Base-by-base conservation (phyloP, 1,140 invertebrate species). In the Arctopsyche grandis region DNA sequence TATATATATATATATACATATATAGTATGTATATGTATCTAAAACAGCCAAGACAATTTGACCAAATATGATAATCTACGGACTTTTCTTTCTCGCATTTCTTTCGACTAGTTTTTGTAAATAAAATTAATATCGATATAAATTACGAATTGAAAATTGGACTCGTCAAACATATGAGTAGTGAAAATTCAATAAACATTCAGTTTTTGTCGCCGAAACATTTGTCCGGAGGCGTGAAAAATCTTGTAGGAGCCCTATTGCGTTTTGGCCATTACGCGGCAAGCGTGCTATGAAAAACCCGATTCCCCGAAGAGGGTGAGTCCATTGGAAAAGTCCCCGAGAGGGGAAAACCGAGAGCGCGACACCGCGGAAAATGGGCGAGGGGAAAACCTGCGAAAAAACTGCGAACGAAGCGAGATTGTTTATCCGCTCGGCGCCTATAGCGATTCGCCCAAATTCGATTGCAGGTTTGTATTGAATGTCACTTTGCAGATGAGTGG, bases 231-330 rank as follows among this genome's bases (percentile, higher is more conserved):
- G 24, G 63, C 63, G 63, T 66, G 63, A 66, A 66, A 66, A 66
- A 66, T 66, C 63, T 66, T 66, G 9, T 24, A 26, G 63, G 9
- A 29, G 21, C 63, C 24, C 38, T 38, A 38, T 71, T 71, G 26
- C 69, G 38, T 71, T 71, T 44, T 71, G 38, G 14, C 44, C 44
- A 71, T 71, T 71, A 71, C 69, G n/a, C 38, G n/a, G 69, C 69
- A 71, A 71, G 69, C 44, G 69, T 71, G n/a, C 69, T 44, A 71
- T 48, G 44, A 71, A 71, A 71, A 71, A 71, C 16, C 14, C 69
- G 44, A 66, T 66, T 29, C 63, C 24, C 24, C 21, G 10, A 66
- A 26, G 63, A 26, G 19, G 24, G 48, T 14, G 10, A 9, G 21
- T 9, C 63, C 9, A 22, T 12, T 0, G 63, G 24, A 66, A 66